Conservation (phyloP, 2,113 vertebrate genomes). For the Elachura formosa region DNA sequence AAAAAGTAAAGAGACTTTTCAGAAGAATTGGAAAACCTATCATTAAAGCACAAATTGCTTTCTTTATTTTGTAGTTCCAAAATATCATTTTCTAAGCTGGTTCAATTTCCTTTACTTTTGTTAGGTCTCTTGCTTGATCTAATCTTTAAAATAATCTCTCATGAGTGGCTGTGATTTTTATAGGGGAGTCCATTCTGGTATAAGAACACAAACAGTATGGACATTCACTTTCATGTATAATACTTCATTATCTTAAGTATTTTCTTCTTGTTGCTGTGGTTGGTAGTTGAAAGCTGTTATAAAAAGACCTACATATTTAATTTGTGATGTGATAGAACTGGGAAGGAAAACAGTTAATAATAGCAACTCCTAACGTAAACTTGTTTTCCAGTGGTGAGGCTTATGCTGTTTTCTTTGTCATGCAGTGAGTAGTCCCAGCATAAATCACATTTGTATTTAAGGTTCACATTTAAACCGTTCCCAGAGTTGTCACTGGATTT, state of each 20-base stretch:
- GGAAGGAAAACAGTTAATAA: neutral
- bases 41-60: neutral
- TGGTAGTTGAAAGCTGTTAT: neutral
- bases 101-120: neutral
- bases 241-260: neutral
- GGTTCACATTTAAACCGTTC: neutral
- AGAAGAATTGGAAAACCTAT: neutral
- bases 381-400: neutral
- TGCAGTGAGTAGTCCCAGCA: neutral
- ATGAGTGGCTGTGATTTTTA: neutral
- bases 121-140: neutral
- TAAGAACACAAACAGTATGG: neutral
- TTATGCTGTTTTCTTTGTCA: neutral
- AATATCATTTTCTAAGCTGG: neutral
- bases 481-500: neutral
- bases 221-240: neutral
- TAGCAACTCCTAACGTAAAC: neutral
- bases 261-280: neutral
- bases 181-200: neutral
- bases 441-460: conserved; percentile 8
- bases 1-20: neutral
- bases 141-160: neutral
- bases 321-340: neutral
- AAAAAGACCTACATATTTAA: neutral
- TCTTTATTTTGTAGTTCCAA: neutral